These are phyloP conservation scores for Corydoras sp. DNA, from an alignment of 2,113 vertebrate species.

Conservation along the genomic window DNA sequence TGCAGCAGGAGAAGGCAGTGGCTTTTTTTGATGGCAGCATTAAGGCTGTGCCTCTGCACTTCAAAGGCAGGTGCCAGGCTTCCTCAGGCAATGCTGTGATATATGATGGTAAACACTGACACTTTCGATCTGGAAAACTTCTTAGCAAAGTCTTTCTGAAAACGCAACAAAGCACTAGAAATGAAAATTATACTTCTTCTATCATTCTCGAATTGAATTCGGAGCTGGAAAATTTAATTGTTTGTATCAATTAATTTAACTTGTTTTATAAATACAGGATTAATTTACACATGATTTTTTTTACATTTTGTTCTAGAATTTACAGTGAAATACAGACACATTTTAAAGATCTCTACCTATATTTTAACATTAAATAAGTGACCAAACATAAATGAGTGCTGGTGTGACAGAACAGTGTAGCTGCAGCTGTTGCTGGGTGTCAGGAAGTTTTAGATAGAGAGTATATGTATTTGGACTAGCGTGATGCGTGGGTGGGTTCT, in stretches of 20 bases:
- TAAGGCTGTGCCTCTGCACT: conserved; percentile 28
- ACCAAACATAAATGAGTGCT: too few relatives aligned
- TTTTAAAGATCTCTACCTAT: not conserved
- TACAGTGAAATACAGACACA: too few relatives aligned
- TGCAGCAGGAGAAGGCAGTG: conserved; percentile 22
- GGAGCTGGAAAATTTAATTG: too few relatives aligned
- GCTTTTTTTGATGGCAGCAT: conserved; percentile 19
- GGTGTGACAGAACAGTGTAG: too few relatives aligned
- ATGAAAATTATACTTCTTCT: not conserved
- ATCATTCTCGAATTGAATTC: not conserved
- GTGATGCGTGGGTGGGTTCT: not conserved
- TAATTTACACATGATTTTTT: too few relatives aligned
- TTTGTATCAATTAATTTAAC: too few relatives aligned
- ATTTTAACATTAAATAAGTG: not conserved
- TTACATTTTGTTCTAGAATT: too few relatives aligned
- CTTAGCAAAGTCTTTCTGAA: conserved; percentile 3
- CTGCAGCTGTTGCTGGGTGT: too few relatives aligned
- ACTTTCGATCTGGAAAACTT: conserved; percentile 7
- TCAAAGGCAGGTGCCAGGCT: conserved; percentile 35
- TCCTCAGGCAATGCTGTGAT: conserved; percentile 26
- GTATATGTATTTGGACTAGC: not conserved
- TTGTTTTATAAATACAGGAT: too few relatives aligned
- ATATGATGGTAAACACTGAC: conserved; percentile 16
- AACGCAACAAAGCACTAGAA: conserved; percentile 10
- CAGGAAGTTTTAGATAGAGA: too few relatives aligned